Base-by-base conservation (phyloP, 1,140 invertebrate genomes). In the Galleria mellonella region DNA sequence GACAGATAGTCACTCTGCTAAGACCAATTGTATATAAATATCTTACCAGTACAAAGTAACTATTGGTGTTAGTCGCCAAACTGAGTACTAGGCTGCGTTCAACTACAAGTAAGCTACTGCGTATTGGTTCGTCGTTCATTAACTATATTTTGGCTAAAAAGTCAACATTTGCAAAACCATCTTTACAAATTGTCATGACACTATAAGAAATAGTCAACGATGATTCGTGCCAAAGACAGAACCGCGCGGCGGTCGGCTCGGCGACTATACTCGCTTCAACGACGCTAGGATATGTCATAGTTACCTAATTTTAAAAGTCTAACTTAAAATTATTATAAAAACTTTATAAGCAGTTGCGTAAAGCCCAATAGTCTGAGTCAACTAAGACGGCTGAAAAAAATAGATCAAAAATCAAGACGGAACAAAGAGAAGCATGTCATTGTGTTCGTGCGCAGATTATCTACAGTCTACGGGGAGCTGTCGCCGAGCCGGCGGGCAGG, bases 121-220 rank as follows among this genome's bases (percentile, higher is more conserved):
- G 64, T 76, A 83, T 85, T 83, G 79, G 82, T 85, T 85, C 82
- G 74, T 85, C 78, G 61, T 85, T 82, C 72, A 76, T 78, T 76
- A 82, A 55, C 75, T 85, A 85, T 82, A 78, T 79, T 85, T 83
- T 83, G 79, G 82, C 82, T 85, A 85, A 76, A 84, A 85, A 83
- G 72, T 85, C 79, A 85, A 85, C 77, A 81, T 75, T 83, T 82
- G 82, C 82, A 85, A 85, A 84, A 85, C 64, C 66, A 62, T 70
- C 63, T 75, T 84, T 73, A 85, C 77, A 83, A 84, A 82, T 74
- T 78, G 75, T 85, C 75, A 82, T 78, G 82, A 79, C 67, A 83
- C 77, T 84, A 82, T 81, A 78, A 81, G 76, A 82, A 85, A 79
- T 79, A 83, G 73, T 82, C 71, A 83, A 82, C 78, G 75, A 81